Evolutionary conservation across 2,113 vertebrate species (phyloP).

Genomic region (Melanocharis versteri): DNA sequence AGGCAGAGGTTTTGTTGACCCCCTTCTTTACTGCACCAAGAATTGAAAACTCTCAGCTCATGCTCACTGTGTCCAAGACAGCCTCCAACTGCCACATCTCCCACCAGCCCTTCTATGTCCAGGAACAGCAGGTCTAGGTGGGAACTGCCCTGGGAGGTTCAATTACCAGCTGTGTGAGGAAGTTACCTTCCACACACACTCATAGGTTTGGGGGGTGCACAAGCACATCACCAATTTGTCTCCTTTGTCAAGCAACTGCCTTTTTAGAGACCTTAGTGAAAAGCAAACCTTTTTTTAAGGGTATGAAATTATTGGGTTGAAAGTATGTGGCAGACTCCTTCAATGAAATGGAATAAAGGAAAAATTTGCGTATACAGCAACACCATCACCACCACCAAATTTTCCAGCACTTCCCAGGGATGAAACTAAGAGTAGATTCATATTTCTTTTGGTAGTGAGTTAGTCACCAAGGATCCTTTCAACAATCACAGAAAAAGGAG

Average conservation of each 20-base stretch:
- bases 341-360: background rate
- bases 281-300: background rate
- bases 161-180: background rate
- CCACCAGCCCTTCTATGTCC: background rate
- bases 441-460: background rate
- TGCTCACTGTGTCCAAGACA: fast-evolving
- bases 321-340: background rate
- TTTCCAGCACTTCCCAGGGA: background rate
- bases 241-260: background rate
- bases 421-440: background rate
- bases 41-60: background rate
- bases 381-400: background rate
- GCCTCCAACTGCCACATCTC: background rate
- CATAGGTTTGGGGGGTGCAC: background rate
- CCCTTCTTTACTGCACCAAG: background rate
- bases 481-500: background rate
- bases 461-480: background rate
- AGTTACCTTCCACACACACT: background rate
- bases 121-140: background rate
- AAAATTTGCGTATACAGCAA: background rate
- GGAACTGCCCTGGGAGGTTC: background rate
- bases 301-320: background rate
- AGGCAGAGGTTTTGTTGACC: background rate
- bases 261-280: background rate
- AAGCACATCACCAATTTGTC: background rate